phyloP scores from a whole-genome alignment of 1,140 invertebrate species.

The Drosophila pachea region DNA sequence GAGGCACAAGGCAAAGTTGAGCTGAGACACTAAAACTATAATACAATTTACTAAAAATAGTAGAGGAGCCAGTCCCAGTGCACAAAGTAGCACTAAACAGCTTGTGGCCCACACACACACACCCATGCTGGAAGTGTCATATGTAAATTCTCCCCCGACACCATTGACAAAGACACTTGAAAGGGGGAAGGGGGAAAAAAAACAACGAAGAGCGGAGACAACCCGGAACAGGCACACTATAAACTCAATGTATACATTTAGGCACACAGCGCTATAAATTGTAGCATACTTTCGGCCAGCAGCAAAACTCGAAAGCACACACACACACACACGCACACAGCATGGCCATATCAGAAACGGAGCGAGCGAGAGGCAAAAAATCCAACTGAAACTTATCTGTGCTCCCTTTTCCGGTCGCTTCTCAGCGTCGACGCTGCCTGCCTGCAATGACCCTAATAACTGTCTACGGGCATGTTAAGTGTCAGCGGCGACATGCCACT shows the following conservation, averaged over 20 bases:
- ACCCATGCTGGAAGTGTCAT: slow-evolving; percentile 60
- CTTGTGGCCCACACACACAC: slow-evolving; percentile 44
- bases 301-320: slow-evolving; percentile 66
- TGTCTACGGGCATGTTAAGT: slow-evolving; percentile 77
- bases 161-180: slow-evolving; percentile 74
- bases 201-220: slow-evolving; percentile 27
- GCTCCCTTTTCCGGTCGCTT: slow-evolving; percentile 25
- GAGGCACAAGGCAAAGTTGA: slow-evolving; percentile 36
- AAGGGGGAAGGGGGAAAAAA: slow-evolving; percentile 34
- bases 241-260: slow-evolving; percentile 74
- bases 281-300: slow-evolving; percentile 62
- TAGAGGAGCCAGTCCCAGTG: slow-evolving; percentile 49
- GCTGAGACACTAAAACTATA: slow-evolving; percentile 71
- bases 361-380: slow-evolving; percentile 14
- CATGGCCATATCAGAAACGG: slow-evolving; percentile 20
- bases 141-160: slow-evolving; percentile 75
- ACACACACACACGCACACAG: slow-evolving; percentile 16
- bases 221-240: slow-evolving; percentile 55
- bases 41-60: slow-evolving; percentile 77
- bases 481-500: slow-evolving; percentile 72
- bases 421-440: slow-evolving; percentile 12
- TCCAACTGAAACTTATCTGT: slow-evolving; percentile 43
- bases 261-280: slow-evolving; percentile 67
- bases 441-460: slow-evolving; percentile 71
- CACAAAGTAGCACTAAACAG: slow-evolving; percentile 69